A percentile compares a stretch with the other conserved stretches of the same genome.
These are phyloP conservation scores for Heterodera filipjevi DNA, from an alignment of 2,888 invertebrate species.

Conservation along the genomic window DNA sequence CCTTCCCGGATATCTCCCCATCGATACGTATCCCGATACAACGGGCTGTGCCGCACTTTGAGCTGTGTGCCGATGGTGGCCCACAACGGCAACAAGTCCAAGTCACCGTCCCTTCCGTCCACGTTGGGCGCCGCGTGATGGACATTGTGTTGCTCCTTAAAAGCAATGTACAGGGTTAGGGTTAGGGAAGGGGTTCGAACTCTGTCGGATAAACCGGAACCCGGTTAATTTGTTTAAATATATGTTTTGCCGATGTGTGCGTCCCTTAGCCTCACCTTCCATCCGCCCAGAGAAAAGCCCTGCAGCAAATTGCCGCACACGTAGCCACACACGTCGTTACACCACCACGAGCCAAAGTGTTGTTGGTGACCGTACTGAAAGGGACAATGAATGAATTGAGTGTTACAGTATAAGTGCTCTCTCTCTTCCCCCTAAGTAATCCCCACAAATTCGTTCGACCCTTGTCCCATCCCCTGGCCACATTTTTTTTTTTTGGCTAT, in stretches of 20 bases:
- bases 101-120: constrained; percentile 59
- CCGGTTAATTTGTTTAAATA: background rate
- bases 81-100: constrained; percentile 63
- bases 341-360: constrained; percentile 47
- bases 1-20: too few relatives aligned
- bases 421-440: too few relatives aligned
- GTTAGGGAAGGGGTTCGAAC: background rate
- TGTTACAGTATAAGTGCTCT: too few relatives aligned
- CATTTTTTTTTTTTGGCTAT: too few relatives aligned
- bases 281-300: constrained; percentile 62
- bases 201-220: too few relatives aligned
- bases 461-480: too few relatives aligned
- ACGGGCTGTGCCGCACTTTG: background rate
- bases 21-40: too few relatives aligned
- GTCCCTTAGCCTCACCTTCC: constrained; percentile 54
- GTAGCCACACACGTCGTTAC: constrained; percentile 50
- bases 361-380: constrained; percentile 63
- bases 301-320: constrained; percentile 62
- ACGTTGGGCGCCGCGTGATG: constrained; percentile 65
- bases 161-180: too few relatives aligned
- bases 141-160: constrained; percentile 35
- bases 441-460: too few relatives aligned
- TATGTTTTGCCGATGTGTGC: constrained; percentile 46
- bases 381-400: constrained; percentile 50
- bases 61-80: constrained; percentile 60